Evolutionary conservation across 92 coral and sea anemone species (phyloP), one percentile per base, ranked within the genome.

Genomic region (Siderastrea radians): DNA sequence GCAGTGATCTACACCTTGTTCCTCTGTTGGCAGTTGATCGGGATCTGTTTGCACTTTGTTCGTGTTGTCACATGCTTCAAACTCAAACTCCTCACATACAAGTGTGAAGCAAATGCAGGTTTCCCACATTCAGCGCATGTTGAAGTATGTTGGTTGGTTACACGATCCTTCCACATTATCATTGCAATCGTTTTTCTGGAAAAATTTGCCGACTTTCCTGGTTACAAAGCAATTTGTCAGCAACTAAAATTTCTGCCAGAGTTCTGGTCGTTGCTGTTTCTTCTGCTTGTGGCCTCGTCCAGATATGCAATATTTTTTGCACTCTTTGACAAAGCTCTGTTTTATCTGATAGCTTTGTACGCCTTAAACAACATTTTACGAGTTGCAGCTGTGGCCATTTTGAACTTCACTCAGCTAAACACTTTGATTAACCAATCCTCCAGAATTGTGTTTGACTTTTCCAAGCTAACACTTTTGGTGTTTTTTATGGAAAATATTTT

Each of bases 1-100:
- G 45, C 15, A 49, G 59, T 51, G 60, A 49, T 17, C 6, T 73
- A 73, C 77, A 49, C 0, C 50, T 52, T 73, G 19, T 73, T 73
- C 16, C n/a, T 73, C 1, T 73, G 77, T 17, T 73, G 77, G 62
- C 77, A 73, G 44, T n/a, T 73, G 59, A 19, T 60, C 17, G 77
- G 77, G 1, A 51, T 49, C 4, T 49, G 43, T 51, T 26, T 73
- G 58, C 50, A 10, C 43, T 16, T 11, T 11, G 26, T 49, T 17
- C 77, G 77, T 15, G 53, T n/a, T n/a, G 47, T 73, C 12, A 17
- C 45, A 13, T 73, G 77, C 60, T 73, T 49, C 45, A 49, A 73
- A 5, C 53, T 1, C 13, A 49, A 52, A n/a, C 5, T 13, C 54
- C 77, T 73, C 13, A 73, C 77, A 13, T 73, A 0, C 26, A 48